Evolutionary conservation across 1,140 invertebrate species (phyloP).

Genomic region (Condylostylus longicornis): DNA sequence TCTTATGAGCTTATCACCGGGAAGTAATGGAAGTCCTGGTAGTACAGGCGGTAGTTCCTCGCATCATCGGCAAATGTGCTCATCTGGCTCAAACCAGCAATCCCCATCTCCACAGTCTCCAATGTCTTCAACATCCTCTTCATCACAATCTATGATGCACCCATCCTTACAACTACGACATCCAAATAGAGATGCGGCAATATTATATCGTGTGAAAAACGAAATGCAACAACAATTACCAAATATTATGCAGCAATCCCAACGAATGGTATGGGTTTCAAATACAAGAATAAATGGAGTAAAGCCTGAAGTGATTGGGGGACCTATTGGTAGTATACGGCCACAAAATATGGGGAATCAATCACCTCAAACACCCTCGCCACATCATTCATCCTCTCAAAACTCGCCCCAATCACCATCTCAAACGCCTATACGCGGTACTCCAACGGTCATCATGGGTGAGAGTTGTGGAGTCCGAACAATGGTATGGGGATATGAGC

Average conservation of each 20-base stretch:
- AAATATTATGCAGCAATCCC: constrained; percentile 27
- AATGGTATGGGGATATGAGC: constrained; percentile 61
- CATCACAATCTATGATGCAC: constrained; percentile 28
- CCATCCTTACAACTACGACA: constrained; percentile 26
- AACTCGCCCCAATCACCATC: constrained; percentile 41
- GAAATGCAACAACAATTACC: constrained; percentile 29
- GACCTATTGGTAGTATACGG: constrained; percentile 45
- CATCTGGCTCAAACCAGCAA: constrained; percentile 31
- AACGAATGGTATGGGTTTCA: constrained; percentile 43
- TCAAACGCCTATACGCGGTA: constrained; percentile 46
- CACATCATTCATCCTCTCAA: constrained; percentile 30
- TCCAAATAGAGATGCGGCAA: constrained; percentile 24
- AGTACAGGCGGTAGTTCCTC: constrained; percentile 20
- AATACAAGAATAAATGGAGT: constrained; percentile 53
- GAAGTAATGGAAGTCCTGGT: constrained; percentile 20
- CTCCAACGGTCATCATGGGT: constrained; percentile 80
- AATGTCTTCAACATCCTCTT: constrained; percentile 8
- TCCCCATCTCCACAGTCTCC: constrained; percentile 17
- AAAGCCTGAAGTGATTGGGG: constrained; percentile 62
- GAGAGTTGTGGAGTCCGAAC: constrained; percentile 78
- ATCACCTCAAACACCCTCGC: constrained; percentile 31
- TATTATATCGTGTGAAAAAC: constrained; percentile 30
- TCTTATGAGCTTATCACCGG: constrained; percentile 5
- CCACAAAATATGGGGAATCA: constrained; percentile 17
- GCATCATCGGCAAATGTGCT: constrained; percentile 23